These are phyloP conservation scores for Psammodynastes pulverulentus DNA, from an alignment of 2,113 vertebrate genomes.

Conservation along the genomic window DNA sequence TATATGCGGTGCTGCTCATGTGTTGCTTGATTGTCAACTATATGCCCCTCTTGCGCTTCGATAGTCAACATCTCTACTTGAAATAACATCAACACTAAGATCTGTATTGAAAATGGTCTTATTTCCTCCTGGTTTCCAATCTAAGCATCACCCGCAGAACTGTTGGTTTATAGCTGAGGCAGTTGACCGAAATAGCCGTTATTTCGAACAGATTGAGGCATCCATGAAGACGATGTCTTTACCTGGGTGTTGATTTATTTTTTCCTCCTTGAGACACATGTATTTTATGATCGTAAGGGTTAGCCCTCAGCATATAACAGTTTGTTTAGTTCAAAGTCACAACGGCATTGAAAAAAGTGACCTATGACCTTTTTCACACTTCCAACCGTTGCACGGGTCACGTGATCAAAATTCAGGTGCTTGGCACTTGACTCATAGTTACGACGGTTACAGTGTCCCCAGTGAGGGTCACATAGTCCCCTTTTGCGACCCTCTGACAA, in stretches of 20 bases:
- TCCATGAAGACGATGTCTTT: background rate
- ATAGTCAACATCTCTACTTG: background rate
- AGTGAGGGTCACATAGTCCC: no score
- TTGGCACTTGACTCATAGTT: no score
- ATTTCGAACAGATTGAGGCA: background rate
- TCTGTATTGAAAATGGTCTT: background rate
- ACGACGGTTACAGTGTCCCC: no score
- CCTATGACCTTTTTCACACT: background rate
- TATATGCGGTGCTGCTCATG: background rate
- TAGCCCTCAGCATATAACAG: no score
- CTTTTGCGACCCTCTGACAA: no score
- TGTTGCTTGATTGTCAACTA: background rate
- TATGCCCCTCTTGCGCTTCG: background rate
- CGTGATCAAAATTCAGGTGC: background rate
- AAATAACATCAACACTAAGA: background rate
- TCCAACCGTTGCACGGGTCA: background rate
- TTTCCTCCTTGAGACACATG: background rate
- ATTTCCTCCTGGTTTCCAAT: background rate
- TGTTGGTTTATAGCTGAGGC: background rate
- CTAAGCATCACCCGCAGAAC: background rate
- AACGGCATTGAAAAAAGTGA: background rate
- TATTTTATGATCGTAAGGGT: no score
- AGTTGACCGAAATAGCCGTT: background rate
- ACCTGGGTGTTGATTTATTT: background rate
- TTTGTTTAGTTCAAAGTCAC: background rate